Base-by-base conservation (phyloP, 1,140 invertebrate genomes). In the Limonius californicus region DNA sequence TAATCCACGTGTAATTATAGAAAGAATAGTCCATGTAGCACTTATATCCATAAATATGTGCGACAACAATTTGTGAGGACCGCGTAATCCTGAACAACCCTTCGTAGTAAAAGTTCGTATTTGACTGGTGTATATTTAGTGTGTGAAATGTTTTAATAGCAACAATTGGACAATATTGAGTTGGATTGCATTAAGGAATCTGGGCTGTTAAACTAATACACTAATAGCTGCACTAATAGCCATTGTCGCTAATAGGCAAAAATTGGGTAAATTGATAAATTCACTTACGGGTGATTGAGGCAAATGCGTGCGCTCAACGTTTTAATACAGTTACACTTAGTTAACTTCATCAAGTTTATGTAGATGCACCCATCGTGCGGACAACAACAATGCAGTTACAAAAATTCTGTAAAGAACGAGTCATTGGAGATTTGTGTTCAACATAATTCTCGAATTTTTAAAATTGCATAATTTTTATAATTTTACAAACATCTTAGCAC, bases 241-340 rank as follows among this genome's bases (percentile, higher is more conserved):
- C 71, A 75, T 74, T 76, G 73, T 74, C 69, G 71, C 73, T 77
- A 77, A 77, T 77, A 73, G 75, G 74, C 73, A 76, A 75, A 77
- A 77, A 77, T 77, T 77, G 75, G 73, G 75, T 77, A 77, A 77
- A 77, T 77, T 77, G 75, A 77, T 77, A 77, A 77, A 75, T 76
- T 77, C 75, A 76, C 70, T 77, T 75, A 75, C 67, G 66, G 71
- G 65, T 66, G 64, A 74, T 74, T 74, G 72, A 73, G 64, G 55
- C 64, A 68, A 71, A 70, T 69, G 72, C 70, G 72, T 53, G 62
- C 68, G 68, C 70, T 63, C 55, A 59, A 54, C 67, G 55, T 56
- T 65, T 50, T 50, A 50, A 50, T 50, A 50, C 14, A 50, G 16
- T 19, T 50, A 50, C 12, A 14, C 45, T 50, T 50, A 50, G 35